Percentiles rank a stretch among this genome's conserved stretches.
Evolutionary conservation across 2,797 vertebrate genomes (phyloP).

Genomic region (Pteronotus mesoamericanus): DNA sequence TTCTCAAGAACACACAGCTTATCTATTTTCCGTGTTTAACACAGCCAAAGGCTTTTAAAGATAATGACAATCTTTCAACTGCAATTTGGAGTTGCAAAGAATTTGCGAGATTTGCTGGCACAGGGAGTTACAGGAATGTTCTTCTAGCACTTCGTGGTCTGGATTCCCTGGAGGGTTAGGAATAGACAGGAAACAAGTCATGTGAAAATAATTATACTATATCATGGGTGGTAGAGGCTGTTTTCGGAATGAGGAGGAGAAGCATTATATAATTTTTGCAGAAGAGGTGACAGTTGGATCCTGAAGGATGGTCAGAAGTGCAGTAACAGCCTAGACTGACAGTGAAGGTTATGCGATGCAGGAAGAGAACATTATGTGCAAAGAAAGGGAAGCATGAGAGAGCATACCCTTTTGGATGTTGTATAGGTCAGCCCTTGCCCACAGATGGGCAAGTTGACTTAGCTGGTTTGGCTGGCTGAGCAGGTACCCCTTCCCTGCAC

Average conservation of each 20-base stretch:
- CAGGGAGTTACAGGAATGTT: slow-evolving; percentile 54
- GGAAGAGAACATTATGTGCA: not conserved
- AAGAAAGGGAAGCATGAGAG: not conserved
- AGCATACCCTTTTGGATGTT: not conserved
- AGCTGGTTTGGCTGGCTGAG: not conserved
- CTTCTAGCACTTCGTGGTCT: slow-evolving; percentile 52
- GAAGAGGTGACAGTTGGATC: not conserved
- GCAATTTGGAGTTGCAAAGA: slow-evolving; percentile 62
- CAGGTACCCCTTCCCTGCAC: not conserved
- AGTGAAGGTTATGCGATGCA: not conserved
- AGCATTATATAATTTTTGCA: not conserved
- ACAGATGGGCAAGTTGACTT: not conserved
- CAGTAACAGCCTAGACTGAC: not conserved
- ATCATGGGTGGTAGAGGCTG: not conserved
- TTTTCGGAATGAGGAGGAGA: not conserved
- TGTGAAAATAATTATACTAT: slow-evolving; percentile 19
- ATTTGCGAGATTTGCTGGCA: slow-evolving; percentile 58
- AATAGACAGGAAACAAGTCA: slow-evolving; percentile 19
- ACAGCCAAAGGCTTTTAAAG: slow-evolving; percentile 61
- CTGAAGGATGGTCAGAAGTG: not conserved
- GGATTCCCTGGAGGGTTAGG: slow-evolving; percentile 14
- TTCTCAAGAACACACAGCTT: slow-evolving; percentile 39
- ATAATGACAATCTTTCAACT: slow-evolving; percentile 62
- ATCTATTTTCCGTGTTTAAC: slow-evolving; percentile 54
- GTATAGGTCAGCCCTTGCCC: not conserved